Evolutionary conservation across 2,888 invertebrate genomes (phyloP).

Genomic region (Mythimna impura): DNA sequence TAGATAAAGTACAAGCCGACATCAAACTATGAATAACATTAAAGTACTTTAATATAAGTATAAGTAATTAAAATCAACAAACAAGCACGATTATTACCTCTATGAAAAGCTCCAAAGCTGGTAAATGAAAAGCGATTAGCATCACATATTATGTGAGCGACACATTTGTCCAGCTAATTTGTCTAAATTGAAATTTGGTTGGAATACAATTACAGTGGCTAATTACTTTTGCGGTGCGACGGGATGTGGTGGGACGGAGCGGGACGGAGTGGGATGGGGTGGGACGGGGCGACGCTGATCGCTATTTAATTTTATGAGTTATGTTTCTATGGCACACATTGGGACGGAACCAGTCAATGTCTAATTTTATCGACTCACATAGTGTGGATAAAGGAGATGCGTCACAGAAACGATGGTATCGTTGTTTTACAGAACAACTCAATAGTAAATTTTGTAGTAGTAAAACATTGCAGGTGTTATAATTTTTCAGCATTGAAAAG

Average conservation of each 20-base stretch:
- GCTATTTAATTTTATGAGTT: slow-evolving; percentile 29
- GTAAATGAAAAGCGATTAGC: slow-evolving; percentile 40
- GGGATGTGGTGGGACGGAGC: neutral
- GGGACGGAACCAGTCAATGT: neutral
- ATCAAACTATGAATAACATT: neutral
- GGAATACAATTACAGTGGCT: slow-evolving; percentile 41
- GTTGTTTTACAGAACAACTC: neutral
- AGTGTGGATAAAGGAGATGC: neutral
- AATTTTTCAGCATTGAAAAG: neutral
- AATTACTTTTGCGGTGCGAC: slow-evolving; percentile 46
- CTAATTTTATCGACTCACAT: neutral
- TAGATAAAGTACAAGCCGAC: too few relatives aligned
- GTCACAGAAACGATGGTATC: neutral
- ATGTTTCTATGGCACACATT: neutral
- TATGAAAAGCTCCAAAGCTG: neutral
- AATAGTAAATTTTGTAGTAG: too few relatives aligned
- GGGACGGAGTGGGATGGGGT: neutral
- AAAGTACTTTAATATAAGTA: neutral
- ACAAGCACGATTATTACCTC: neutral
- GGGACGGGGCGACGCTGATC: slow-evolving; percentile 3
- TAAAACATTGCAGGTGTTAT: neutral
- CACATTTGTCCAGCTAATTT: slow-evolving; percentile 47
- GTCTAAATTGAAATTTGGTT: slow-evolving; percentile 51
- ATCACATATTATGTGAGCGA: slow-evolving; percentile 27
- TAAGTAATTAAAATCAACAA: slow-evolving; percentile 10